phyloP scores from a whole-genome alignment of 2,113 vertebrate genomes.

The Pheucticus melanocephalus region DNA sequence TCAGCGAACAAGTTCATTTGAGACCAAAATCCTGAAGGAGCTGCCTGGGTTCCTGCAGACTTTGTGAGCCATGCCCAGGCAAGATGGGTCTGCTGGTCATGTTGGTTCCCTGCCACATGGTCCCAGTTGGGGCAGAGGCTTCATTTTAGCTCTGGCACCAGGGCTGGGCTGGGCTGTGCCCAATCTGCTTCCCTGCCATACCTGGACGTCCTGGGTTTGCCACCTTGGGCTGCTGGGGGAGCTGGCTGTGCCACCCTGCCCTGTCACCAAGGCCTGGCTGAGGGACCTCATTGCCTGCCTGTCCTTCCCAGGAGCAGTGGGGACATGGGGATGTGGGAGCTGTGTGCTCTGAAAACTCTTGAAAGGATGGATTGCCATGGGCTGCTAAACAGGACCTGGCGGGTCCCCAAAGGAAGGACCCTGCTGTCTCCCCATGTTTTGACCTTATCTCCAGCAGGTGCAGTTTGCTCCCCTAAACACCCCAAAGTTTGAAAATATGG shows the following conservation, averaged over 20 bases:
- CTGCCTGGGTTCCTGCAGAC: background rate
- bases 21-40: background rate
- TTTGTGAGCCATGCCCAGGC: background rate
- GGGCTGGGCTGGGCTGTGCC: background rate
- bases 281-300: fast-evolving
- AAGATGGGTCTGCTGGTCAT: background rate
- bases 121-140: background rate
- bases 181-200: background rate
- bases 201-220: background rate
- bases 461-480: background rate
- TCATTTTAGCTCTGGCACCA: background rate
- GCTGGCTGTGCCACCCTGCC: background rate
- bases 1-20: background rate
- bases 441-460: fast-evolving
- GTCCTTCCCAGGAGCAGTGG: too few species aligned
- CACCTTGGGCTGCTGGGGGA: background rate
- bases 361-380: background rate
- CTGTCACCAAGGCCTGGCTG: background rate
- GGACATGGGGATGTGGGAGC: background rate
- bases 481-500: background rate
- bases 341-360: background rate
- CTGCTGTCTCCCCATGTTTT: fast-evolving
- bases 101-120: fast-evolving
- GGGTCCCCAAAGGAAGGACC: background rate
- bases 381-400: fast-evolving